Conservation (phyloP, 1,140 invertebrate species). For the Drosophila watanabei region DNA sequence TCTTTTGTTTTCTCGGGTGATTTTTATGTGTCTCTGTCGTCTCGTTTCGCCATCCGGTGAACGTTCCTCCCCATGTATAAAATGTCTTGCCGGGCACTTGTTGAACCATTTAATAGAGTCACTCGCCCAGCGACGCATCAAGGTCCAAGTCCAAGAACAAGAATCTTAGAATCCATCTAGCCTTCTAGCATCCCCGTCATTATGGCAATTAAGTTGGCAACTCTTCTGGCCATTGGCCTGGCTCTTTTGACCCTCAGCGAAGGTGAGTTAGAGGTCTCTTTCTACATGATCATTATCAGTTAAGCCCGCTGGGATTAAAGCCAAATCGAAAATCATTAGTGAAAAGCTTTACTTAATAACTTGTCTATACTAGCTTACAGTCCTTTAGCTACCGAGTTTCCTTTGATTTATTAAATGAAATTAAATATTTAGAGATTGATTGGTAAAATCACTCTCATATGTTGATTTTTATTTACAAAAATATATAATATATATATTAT, state of each 20-base stretch:
- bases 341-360: neutral
- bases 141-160: neutral
- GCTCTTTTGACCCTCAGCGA: slow-evolving; percentile 56
- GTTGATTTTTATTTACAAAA: too few relatives aligned
- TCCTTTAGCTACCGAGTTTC: neutral
- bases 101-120: slow-evolving; percentile 73
- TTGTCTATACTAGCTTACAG: neutral
- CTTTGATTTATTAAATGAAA: neutral
- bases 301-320: neutral
- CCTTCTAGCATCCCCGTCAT: slow-evolving; percentile 13
- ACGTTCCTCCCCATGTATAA: slow-evolving; percentile 64
- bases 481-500: too few relatives aligned
- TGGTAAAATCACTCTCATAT: too few relatives aligned
- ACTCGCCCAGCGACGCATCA: slow-evolving; percentile 65
- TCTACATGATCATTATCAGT: neutral
- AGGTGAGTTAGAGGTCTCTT: slow-evolving; percentile 49
- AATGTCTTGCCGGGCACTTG: slow-evolving; percentile 73
- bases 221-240: slow-evolving; percentile 61
- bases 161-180: neutral
- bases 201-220: slow-evolving; percentile 71
- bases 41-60: slow-evolving; percentile 19
- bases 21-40: slow-evolving; percentile 51
- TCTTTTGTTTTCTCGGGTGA: slow-evolving; percentile 61
- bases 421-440: neutral
- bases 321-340: slow-evolving; percentile 5